Conservation (phyloP, 2,888 invertebrate genomes). For the Mamestra brassicae region DNA sequence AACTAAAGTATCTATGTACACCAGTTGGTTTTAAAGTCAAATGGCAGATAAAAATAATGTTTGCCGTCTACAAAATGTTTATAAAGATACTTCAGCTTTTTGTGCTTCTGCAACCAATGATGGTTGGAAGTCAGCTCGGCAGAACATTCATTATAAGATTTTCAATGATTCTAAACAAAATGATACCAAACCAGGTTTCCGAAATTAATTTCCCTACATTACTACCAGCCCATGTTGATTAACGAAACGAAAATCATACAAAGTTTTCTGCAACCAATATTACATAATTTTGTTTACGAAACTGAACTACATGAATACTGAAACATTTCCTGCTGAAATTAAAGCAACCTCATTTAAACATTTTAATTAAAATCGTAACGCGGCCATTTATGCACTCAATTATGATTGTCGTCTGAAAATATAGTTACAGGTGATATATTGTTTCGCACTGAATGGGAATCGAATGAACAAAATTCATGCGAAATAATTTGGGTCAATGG, state of each 20-base stretch:
- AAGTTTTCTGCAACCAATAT: neutral
- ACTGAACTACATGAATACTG: neutral
- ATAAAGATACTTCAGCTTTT: neutral
- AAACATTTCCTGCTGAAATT: neutral
- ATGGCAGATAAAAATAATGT: neutral
- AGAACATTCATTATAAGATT: neutral
- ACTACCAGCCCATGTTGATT: neutral
- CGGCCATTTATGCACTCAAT: conserved; percentile 17
- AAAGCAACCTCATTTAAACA: conserved; percentile 5
- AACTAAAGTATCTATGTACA: neutral
- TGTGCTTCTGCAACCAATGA: too few relatives aligned
- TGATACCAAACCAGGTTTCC: neutral
- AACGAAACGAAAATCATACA: neutral
- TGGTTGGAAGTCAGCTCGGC: neutral
- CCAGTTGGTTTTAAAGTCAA: neutral
- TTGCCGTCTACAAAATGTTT: neutral
- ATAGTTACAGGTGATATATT: conserved; percentile 42
- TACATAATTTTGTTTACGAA: neutral
- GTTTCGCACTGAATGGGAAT: conserved; percentile 11
- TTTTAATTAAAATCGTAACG: conserved; percentile 49
- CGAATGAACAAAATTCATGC: conserved; percentile 11
- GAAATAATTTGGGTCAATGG: conserved; percentile 21
- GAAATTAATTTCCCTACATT: neutral
- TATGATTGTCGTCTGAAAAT: conserved; percentile 24
- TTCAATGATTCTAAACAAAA: neutral